Evolutionary conservation across 2,113 vertebrate species (phyloP), one percentile per base, ranked within the genome.

Genomic region (Turnix velox): DNA sequence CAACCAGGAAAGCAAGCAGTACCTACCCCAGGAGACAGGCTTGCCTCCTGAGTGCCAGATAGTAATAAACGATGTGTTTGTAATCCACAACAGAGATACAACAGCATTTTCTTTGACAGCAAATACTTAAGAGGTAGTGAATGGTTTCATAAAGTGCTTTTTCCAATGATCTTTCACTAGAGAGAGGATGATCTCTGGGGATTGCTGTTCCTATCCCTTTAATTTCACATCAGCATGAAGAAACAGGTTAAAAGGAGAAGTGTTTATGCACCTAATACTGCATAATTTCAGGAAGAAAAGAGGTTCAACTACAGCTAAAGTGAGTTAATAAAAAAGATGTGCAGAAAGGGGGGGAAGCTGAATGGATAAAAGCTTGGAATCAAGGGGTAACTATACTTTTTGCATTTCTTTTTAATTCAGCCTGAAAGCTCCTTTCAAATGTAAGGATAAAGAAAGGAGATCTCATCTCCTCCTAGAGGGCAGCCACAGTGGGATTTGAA

Each of bases 41-140:
- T 82, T 93, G 48, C 80, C 93, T 92, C 84, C 87, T 65, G 74
- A 87, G 37, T 1, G 1, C 74, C 83, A 71, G 68, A 92, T 84
- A 94, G 92, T 94, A 95, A 94, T 63, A 94, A 95, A 95, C 3
- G 59, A 90, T 77, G 93, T 93, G 92, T 85, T 83, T 93, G 78
- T 83, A 96, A 96, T 80, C 95, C 71, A 87, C 20, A 92, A 72
- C 94, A 95, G 95, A 96, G 89, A 62, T 72, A 87, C 46, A 85
- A 46, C 18, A 63, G 62, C 49, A 92, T 92, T 95, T 94, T 96
- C 77, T 93, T 89, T 87, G 49, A 91, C 92, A 89, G 78, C 46
- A 82, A 51, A 87, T 92, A 27, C 35, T 88, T 55, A 91, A 92
- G 58, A 87, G n/a, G 42, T 80, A 92, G 35, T 7, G 28, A 92